phyloP scores from a whole-genome alignment of 2,797 vertebrate species.

The Paedocypris micromegethes region DNA sequence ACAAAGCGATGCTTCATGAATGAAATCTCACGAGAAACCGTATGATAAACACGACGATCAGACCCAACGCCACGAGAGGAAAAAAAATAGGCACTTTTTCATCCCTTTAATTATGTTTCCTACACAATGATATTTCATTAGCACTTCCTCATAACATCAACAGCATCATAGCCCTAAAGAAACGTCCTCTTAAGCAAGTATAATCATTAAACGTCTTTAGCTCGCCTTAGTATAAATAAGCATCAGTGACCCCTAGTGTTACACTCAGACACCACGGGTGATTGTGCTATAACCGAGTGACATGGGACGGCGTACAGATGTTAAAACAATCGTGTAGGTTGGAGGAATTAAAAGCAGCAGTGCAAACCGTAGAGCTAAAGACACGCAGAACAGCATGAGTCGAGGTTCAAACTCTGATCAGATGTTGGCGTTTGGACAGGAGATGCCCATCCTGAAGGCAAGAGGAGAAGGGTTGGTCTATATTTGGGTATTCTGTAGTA shows the following conservation, averaged over 20 bases:
- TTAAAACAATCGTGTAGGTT: too few species aligned
- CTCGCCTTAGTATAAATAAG: conserved; percentile 14
- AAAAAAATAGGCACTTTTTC: conserved; percentile 57
- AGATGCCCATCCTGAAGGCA: conserved; percentile 17
- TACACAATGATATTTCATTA: background rate
- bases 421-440: conserved; percentile 3
- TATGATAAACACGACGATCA: background rate
- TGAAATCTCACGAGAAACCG: background rate
- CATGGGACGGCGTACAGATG: too few species aligned
- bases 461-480: background rate
- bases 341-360: conserved; percentile 10
- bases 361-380: background rate
- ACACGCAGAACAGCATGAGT: too few species aligned
- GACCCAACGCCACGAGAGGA: conserved; percentile 14
- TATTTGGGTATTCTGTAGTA: conserved; percentile 17
- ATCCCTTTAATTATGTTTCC: background rate
- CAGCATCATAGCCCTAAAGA: background rate
- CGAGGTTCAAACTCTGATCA: background rate
- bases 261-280: background rate
- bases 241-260: conserved; percentile 19
- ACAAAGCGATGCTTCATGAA: background rate
- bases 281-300: background rate
- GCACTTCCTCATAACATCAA: background rate
- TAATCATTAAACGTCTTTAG: background rate
- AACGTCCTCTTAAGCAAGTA: too few species aligned